Conservation (phyloP, 2,113 vertebrate genomes). For the Sturnira hondurensis region DNA sequence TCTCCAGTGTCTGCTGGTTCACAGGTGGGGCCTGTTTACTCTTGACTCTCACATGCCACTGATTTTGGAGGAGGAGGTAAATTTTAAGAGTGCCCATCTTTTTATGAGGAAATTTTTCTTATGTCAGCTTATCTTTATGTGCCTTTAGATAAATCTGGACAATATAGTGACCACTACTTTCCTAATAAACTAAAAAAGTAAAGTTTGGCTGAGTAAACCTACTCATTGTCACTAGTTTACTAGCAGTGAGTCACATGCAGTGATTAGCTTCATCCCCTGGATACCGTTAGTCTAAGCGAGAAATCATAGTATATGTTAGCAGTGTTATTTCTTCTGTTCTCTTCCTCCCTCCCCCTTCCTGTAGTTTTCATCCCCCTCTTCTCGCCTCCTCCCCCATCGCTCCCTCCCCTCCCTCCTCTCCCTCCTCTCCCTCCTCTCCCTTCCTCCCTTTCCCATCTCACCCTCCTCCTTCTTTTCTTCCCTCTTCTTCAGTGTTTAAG, state of each 20-base stretch:
- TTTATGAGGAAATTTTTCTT: background rate
- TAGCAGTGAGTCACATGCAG: background rate
- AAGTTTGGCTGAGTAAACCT: background rate
- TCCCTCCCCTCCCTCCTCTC: background rate
- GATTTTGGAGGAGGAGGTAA: background rate
- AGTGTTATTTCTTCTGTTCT: slow-evolving; percentile 40
- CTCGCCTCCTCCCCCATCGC: background rate
- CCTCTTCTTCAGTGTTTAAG: background rate
- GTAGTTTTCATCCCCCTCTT: too few species aligned
- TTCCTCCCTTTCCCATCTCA: background rate
- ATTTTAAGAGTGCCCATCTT: background rate
- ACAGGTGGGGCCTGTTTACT: background rate
- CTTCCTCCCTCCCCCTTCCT: background rate
- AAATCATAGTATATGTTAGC: slow-evolving; percentile 42
- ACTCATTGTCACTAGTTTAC: background rate
- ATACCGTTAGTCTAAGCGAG: slow-evolving; percentile 45
- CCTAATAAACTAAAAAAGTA: background rate
- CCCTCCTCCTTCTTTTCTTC: background rate
- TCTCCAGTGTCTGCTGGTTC: background rate
- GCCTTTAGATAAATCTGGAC: background rate
- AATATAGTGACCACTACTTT: background rate
- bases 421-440: background rate
- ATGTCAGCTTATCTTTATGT: background rate
- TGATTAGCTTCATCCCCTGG: slow-evolving; percentile 3
- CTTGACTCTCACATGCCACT: background rate